Percentiles rank a stretch among this genome's conserved stretches.
These are phyloP conservation scores for Temnothorax unifasciatus DNA, from an alignment of 2,888 invertebrate genomes.

Conservation along the genomic window DNA sequence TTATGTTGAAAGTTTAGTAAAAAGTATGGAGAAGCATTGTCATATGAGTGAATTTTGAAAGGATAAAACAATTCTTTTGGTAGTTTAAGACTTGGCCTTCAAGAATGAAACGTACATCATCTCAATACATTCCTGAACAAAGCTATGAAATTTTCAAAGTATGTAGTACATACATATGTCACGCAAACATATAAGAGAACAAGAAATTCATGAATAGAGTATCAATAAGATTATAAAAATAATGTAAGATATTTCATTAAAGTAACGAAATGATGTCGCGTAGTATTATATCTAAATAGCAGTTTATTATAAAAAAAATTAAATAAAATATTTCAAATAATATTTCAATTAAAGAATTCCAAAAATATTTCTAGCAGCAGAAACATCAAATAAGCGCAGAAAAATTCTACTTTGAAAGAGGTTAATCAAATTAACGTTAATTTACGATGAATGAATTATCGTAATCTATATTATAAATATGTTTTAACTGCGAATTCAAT, in stretches of 20 bases:
- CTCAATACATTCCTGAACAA: neutral
- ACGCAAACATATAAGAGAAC: neutral
- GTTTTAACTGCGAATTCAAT: neutral
- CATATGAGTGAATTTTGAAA: neutral
- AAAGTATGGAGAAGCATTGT: neutral
- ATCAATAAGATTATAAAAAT: neutral
- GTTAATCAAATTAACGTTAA: neutral
- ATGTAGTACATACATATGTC: neutral
- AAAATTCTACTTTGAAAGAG: neutral
- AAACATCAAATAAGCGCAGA: neutral
- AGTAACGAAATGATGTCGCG: neutral
- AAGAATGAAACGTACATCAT: neutral
- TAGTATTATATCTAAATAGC: neutral
- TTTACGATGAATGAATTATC: neutral
- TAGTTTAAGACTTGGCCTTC: neutral
- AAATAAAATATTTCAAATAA: neutral
- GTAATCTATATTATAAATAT: neutral
- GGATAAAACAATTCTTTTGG: neutral
- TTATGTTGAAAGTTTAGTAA: neutral
- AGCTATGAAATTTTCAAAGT: slow-evolving; percentile 8
- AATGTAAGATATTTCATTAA: neutral
- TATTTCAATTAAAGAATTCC: neutral
- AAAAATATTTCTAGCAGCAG: neutral
- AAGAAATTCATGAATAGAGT: slow-evolving; percentile 1
- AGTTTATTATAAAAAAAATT: neutral